Evolutionary conservation across 2,888 invertebrate genomes (phyloP).

Genomic region (Nemapogon koenigi): DNA sequence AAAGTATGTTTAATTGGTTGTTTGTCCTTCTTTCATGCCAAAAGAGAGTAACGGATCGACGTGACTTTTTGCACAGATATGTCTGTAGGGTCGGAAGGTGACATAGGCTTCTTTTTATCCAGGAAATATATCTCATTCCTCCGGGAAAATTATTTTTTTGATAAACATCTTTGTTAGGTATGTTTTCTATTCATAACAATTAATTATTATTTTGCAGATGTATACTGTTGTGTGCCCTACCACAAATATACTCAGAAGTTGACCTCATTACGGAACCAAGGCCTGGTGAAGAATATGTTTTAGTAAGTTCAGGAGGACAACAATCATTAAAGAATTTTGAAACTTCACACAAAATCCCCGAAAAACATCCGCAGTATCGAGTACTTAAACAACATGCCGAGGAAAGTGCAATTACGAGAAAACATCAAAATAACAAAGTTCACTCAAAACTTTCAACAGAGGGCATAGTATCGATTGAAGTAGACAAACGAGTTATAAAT

Average conservation of each 20-base stretch:
- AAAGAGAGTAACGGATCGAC: too few species aligned
- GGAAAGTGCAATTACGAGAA: conserved; percentile 52
- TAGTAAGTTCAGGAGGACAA: conserved; percentile 63
- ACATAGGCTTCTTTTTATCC: too few species aligned
- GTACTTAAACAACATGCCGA: conserved; percentile 39
- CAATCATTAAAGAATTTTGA: conserved; percentile 65
- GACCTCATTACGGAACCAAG: conserved; percentile 69
- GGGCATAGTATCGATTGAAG: conserved; percentile 54
- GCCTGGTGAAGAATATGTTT: conserved; percentile 71
- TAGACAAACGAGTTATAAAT: conserved; percentile 41
- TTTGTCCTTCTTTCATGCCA: too few species aligned
- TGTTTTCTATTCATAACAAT: too few species aligned
- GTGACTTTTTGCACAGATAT: too few species aligned
- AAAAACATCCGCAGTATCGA: conserved; percentile 45
- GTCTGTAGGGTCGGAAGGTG: too few species aligned
- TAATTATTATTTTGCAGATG: conserved; percentile 62
- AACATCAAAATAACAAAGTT: conserved; percentile 39
- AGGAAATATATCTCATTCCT: too few species aligned
- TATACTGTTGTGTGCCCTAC: conserved; percentile 51
- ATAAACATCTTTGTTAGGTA: too few species aligned
- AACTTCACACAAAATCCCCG: conserved; percentile 75
- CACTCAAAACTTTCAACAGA: conserved; percentile 35
- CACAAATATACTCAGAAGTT: conserved; percentile 53
- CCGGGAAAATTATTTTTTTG: too few species aligned
- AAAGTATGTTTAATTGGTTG: too few species aligned